Percentiles rank a stretch among this genome's conserved stretches.
Evolutionary conservation across 2,888 invertebrate genomes (phyloP).

Genomic region (Nebria brevicollis): DNA sequence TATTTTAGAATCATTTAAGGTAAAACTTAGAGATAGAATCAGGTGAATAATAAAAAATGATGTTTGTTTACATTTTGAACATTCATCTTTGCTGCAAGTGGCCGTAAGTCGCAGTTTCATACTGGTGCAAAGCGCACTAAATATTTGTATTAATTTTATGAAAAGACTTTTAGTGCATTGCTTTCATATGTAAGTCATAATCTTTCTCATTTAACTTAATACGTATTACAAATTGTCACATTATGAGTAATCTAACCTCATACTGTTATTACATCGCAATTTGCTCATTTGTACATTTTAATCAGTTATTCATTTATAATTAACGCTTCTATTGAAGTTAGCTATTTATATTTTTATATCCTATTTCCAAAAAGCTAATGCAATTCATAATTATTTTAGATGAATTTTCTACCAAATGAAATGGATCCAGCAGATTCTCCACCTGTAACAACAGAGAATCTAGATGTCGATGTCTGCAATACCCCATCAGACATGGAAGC

Average conservation of each 20-base stretch:
- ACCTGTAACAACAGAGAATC: neutral
- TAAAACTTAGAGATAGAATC: no score
- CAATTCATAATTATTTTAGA: slow-evolving; percentile 2
- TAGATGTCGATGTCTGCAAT: slow-evolving; percentile 1
- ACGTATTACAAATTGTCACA: neutral
- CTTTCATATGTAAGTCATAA: neutral
- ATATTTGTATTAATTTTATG: neutral
- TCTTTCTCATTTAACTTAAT: neutral
- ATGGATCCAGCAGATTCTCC: slow-evolving; percentile 4
- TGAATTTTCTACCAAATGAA: neutral
- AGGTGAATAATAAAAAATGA: neutral
- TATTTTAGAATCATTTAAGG: no score
- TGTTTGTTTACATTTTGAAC: neutral
- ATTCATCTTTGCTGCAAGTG: neutral
- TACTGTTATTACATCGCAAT: neutral
- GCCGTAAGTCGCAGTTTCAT: neutral
- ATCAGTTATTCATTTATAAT: neutral
- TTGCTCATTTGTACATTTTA: neutral
- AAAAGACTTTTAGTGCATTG: neutral
- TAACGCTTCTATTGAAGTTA: neutral
- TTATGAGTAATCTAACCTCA: neutral
- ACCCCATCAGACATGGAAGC: slow-evolving; percentile 43
- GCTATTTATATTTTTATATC: neutral
- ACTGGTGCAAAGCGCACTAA: neutral
- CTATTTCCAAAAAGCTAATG: neutral